Conservation (phyloP, 2,113 vertebrate genomes). For the Lagopus leucura region DNA sequence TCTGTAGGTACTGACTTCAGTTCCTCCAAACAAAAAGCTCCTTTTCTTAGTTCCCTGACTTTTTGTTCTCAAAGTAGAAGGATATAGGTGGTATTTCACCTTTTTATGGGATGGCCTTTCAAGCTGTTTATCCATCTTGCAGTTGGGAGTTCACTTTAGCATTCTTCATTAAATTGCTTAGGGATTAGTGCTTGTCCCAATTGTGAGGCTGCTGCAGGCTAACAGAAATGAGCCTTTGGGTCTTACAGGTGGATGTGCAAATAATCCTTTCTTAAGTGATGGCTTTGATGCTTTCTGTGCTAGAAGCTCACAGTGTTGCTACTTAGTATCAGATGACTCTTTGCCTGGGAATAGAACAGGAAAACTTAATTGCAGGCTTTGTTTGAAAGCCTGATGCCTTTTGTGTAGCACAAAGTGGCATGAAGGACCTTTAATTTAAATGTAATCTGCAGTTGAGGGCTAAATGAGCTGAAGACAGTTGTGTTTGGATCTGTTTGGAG, state of each 20-base stretch:
- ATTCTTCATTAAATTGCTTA: not conserved
- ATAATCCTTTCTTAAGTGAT: not conserved
- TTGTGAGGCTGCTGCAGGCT: not conserved
- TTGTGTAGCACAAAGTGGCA: not conserved
- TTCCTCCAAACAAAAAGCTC: not conserved
- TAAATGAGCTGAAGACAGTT: not conserved
- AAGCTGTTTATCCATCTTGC: not conserved
- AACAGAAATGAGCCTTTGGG: not conserved
- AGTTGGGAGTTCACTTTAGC: not conserved
- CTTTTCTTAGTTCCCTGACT: not conserved
- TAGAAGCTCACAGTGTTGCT: not conserved
- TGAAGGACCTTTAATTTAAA: not conserved
- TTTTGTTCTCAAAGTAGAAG: not conserved
- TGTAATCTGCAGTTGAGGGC: not conserved
- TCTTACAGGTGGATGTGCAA: not conserved
- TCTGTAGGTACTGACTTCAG: not conserved
- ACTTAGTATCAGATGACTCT: not conserved
- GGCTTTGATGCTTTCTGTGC: not conserved
- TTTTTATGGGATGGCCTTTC: not conserved
- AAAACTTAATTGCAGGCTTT: not conserved
- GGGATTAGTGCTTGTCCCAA: not conserved
- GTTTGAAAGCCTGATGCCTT: not conserved
- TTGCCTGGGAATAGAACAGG: not conserved
- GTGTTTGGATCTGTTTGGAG: not conserved
- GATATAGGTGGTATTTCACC: not conserved